Evolutionary conservation across 2,888 invertebrate species (phyloP).

Genomic region (Polymixis lichenea): DNA sequence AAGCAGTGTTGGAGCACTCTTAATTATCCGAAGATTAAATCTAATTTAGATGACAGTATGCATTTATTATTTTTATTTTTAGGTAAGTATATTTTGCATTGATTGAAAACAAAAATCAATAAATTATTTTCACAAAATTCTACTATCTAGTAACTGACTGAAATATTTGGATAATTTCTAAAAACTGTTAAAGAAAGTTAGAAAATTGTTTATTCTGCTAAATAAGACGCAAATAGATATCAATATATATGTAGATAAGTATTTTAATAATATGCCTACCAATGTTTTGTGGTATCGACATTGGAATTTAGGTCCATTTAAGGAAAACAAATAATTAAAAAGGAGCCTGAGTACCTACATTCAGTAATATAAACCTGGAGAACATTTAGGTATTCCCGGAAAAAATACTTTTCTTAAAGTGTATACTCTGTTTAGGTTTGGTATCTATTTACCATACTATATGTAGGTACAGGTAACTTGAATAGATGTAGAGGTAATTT

Average conservation of each 20-base stretch:
- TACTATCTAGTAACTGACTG: background rate
- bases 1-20: no score
- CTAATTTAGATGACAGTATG: background rate
- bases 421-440: background rate
- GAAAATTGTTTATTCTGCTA: background rate
- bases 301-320: background rate
- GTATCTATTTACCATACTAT: background rate
- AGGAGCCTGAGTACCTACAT: background rate
- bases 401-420: background rate
- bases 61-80: background rate
- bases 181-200: background rate
- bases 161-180: background rate
- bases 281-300: background rate
- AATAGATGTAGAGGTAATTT: background rate
- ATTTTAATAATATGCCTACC: background rate
- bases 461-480: background rate
- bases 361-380: background rate
- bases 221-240: background rate
- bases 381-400: no score
- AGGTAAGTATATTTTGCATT: background rate
- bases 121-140: background rate
- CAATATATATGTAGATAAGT: background rate
- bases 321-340: background rate
- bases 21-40: background rate
- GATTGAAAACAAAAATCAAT: background rate